phyloP scores from a whole-genome alignment of 2,888 invertebrate genomes.

The Penaeus monodon region DNA sequence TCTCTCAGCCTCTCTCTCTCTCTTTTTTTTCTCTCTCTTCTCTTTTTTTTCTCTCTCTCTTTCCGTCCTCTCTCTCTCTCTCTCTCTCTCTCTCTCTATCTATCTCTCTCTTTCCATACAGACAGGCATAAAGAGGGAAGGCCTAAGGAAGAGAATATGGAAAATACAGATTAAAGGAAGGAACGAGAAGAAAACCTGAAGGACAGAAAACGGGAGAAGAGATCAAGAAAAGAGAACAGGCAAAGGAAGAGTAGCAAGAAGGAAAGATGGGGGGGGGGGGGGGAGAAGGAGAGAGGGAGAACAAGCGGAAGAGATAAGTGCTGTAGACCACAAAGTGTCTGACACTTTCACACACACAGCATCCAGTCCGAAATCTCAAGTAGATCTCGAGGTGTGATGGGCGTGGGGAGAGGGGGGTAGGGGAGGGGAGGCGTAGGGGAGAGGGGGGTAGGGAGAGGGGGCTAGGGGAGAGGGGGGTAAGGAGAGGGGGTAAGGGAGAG shows the following conservation, averaged over 20 bases:
- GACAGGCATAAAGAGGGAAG: background rate
- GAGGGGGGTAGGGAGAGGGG: background rate
- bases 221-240: too few species aligned
- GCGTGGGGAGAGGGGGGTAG: background rate
- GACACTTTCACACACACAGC: too few species aligned
- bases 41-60: too few species aligned
- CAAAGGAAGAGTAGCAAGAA: background rate
- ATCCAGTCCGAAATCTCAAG: too few species aligned
- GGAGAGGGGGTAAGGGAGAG: background rate
- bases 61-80: too few species aligned
- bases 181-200: background rate
- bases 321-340: background rate
- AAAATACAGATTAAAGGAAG: background rate
- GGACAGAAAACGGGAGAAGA: background rate
- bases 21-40: too few species aligned
- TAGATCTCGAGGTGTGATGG: background rate
- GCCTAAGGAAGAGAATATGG: background rate
- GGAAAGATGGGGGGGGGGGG: background rate
- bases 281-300: background rate
- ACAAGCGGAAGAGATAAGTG: background rate
- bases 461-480: background rate
- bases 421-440: background rate
- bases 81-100: too few species aligned
- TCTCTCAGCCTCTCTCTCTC: too few species aligned
- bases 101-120: too few species aligned